These are phyloP conservation scores for Dolichotis patagonum DNA, from an alignment of 2,113 vertebrate genomes.

Conservation along the genomic window DNA sequence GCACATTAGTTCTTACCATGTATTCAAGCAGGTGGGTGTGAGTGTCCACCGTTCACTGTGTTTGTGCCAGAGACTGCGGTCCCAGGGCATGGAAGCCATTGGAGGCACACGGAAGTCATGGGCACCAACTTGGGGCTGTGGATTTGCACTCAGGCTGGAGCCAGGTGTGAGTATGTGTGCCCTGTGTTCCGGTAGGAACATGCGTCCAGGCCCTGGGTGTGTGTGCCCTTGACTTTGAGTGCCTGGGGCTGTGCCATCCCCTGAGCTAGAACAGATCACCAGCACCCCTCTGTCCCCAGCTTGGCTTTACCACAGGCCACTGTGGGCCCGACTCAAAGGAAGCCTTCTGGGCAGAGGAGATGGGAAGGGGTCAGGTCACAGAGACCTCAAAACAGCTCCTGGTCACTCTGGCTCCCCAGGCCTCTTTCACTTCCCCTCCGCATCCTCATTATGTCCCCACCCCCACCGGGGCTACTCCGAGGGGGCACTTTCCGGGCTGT, in stretches of 20 bases:
- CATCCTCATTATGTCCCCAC: not conserved
- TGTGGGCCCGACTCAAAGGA: not conserved
- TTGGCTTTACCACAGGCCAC: not conserved
- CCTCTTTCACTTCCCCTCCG: rapidly evolving
- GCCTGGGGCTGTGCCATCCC: not conserved
- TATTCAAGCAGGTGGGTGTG: not conserved
- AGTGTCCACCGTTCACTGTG: not conserved
- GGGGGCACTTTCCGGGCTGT: not conserved
- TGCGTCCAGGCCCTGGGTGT: not conserved
- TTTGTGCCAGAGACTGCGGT: not conserved
- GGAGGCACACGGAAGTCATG: too few species aligned
- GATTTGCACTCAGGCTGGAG: rapidly evolving
- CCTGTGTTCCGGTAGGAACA: rapidly evolving
- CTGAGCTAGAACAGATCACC: not conserved
- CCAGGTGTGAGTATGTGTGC: rapidly evolving
- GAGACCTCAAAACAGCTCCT: rapidly evolving
- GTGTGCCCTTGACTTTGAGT: not conserved
- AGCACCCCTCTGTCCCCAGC: not conserved
- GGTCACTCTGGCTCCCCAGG: not conserved
- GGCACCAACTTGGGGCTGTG: not conserved
- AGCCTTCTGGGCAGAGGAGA: not conserved
- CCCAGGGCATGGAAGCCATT: not conserved
- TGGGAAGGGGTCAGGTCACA: not conserved
- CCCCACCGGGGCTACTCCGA: not conserved
- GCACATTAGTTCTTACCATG: not conserved